Percentiles rank a stretch among this genome's conserved stretches.
Evolutionary conservation across 1,140 invertebrate genomes (phyloP).

Genomic region (Adelges cooleyi): DNA sequence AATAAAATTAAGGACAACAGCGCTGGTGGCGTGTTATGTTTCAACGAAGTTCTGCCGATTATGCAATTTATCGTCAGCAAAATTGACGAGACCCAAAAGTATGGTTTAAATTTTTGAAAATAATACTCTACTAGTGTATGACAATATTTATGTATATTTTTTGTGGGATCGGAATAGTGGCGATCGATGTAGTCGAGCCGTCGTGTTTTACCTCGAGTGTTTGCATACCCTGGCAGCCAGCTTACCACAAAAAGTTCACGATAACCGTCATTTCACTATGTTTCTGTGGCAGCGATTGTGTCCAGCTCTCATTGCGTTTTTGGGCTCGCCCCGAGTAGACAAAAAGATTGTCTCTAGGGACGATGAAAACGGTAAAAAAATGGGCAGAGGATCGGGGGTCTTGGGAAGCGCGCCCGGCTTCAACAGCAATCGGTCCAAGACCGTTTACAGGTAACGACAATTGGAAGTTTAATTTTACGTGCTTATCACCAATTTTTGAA

Average conservation of each 20-base stretch:
- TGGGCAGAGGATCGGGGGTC: conserved; percentile 58
- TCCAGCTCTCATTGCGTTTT: conserved; percentile 70
- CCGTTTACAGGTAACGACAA: conserved; percentile 63
- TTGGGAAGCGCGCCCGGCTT: conserved; percentile 59
- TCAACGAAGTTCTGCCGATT: conserved; percentile 79
- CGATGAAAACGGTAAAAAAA: conserved; percentile 39
- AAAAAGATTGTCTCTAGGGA: conserved; percentile 56
- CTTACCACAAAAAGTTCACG: conserved; percentile 64
- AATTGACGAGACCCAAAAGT: conserved; percentile 68
- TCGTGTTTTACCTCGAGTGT: conserved; percentile 72
- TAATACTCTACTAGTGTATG: conserved; percentile 33
- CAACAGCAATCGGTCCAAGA: conserved; percentile 66
- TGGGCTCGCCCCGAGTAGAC: conserved; percentile 66
- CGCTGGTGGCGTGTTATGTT: conserved; percentile 63
- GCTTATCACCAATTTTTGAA: not conserved
- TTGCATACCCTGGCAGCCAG: conserved; percentile 71
- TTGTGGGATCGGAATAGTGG: conserved; percentile 3
- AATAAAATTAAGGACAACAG: conserved; percentile 49
- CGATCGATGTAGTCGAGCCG: conserved; percentile 45
- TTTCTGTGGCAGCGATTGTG: conserved; percentile 87
- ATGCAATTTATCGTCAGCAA: conserved; percentile 80
- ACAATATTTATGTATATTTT: conserved; percentile 11
- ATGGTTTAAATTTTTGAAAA: conserved; percentile 35
- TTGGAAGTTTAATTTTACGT: not conserved
- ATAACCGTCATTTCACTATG: conserved; percentile 69